Evolutionary conservation across 1,140 invertebrate genomes (phyloP).

Genomic region (Oryzaephilus surinamensis): DNA sequence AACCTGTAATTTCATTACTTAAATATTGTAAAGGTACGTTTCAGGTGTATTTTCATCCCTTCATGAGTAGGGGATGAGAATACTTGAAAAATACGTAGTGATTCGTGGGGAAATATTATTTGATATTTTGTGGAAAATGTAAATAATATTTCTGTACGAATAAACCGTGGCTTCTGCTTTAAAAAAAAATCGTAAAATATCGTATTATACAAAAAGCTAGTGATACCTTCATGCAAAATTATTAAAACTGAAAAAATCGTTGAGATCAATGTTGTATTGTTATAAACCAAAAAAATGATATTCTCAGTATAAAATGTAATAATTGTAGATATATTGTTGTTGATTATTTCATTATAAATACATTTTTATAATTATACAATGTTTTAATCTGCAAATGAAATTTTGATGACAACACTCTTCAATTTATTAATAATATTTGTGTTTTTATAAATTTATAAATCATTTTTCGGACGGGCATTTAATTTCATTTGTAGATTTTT

Average conservation of each 20-base stretch:
- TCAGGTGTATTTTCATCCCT: no score
- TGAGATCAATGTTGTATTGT: constrained; percentile 37
- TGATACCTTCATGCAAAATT: constrained; percentile 30
- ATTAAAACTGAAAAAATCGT: constrained; percentile 24
- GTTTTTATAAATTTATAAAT: constrained; percentile 36
- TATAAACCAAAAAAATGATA: constrained; percentile 32
- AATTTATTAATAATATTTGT: no score
- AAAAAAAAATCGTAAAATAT: background rate
- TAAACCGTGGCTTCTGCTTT: constrained; percentile 29
- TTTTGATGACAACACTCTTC: no score
- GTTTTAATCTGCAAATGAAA: background rate
- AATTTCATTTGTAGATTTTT: no score
- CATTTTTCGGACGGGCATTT: constrained; percentile 21
- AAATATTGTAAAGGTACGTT: constrained; percentile 6
- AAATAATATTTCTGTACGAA: no score
- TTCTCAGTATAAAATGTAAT: constrained; percentile 33
- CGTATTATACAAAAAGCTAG: constrained; percentile 26
- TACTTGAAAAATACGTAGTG: background rate
- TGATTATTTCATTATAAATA: constrained; percentile 28
- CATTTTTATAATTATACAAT: constrained; percentile 13
- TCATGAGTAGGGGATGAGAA: constrained; percentile 1
- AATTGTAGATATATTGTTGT: constrained; percentile 38
- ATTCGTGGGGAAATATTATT: no score
- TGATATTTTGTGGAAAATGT: no score
- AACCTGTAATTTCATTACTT: constrained; percentile 18